phyloP scores from a whole-genome alignment of 2,888 invertebrate genomes.

The Molanna angustata region DNA sequence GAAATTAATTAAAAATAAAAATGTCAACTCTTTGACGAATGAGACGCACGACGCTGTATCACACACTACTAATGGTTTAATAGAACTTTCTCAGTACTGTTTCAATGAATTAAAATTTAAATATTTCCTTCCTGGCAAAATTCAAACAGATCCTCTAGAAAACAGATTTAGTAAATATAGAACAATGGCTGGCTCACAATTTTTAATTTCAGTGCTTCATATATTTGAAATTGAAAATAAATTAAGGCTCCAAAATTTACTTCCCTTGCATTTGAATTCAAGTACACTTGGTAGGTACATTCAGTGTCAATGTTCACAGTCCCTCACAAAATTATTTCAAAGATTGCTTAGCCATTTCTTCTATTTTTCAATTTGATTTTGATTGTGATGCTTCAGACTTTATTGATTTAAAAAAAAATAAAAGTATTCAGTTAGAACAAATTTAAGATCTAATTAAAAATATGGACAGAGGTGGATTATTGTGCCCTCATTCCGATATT shows the following conservation, averaged over 20 bases:
- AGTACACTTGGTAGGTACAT: background rate
- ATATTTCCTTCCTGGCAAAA: background rate
- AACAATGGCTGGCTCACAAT: background rate
- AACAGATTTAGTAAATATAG: background rate
- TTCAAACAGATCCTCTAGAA: background rate
- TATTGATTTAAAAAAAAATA: background rate
- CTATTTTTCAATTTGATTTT: background rate
- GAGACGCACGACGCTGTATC: background rate
- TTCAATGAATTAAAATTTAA: background rate
- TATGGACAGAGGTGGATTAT: background rate
- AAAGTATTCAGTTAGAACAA: background rate
- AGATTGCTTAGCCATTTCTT: background rate
- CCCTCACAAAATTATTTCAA: background rate
- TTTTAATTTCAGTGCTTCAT: background rate
- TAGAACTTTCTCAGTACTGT: background rate
- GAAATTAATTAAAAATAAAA: background rate
- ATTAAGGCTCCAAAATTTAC: background rate
- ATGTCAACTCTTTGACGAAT: background rate
- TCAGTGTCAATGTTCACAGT: background rate
- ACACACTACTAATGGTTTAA: background rate
- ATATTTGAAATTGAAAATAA: background rate
- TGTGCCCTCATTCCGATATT: background rate
- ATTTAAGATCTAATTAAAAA: background rate
- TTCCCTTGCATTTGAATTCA: background rate
- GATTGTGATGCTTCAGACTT: background rate